Base-by-base conservation (phyloP, 2,888 invertebrate genomes). In the Adela reaumurella region DNA sequence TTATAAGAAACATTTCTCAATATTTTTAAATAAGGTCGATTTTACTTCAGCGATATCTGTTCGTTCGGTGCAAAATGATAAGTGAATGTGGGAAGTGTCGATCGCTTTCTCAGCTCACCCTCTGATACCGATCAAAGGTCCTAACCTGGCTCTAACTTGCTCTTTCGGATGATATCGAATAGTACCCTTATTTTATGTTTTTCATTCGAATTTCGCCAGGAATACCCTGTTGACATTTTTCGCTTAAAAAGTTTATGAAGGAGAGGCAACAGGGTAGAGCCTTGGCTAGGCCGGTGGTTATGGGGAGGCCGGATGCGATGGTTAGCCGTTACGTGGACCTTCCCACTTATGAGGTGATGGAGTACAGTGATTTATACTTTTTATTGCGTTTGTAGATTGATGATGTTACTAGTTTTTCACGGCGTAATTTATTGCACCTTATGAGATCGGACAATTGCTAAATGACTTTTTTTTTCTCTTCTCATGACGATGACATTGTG, bases 71-170 rank as follows among this genome's bases (percentile, higher is more conserved):
- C 8, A 35, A 35, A 64, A 68, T 66, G 63, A 68, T 69, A 69
- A 70, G 65, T 66, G 67, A 65, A 59, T 59, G 58, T 56, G 56
- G 19, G 62, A 62, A 66, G 68, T 65, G 68, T 67, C 65, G 66
- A 68, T 67, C 67, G 68, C 62, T 70, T 67, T 67, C 72, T 67
- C 64, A 61, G 64, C 62, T 67, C 62, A 59, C 65, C 63, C 65
- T 64, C 60, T 59, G 67, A 72, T 70, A 67, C 62, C 64, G 67
- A 74, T 70, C 70, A 67, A 64, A 67, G 64, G 66, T 65, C 63
- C 64, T 59, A 64, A 65, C 64, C 64, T 35, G 35, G 14, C 35
- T 35, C 35, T n/a, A n/a, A n/a, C n/a, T n/a, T n/a, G n/a, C n/a
- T n/a, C n/a, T n/a, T n/a, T n/a, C n/a, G n/a, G n/a, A n/a, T n/a